Conservation (phyloP, 2,113 vertebrate genomes). For the Prochilodus magdalenae region DNA sequence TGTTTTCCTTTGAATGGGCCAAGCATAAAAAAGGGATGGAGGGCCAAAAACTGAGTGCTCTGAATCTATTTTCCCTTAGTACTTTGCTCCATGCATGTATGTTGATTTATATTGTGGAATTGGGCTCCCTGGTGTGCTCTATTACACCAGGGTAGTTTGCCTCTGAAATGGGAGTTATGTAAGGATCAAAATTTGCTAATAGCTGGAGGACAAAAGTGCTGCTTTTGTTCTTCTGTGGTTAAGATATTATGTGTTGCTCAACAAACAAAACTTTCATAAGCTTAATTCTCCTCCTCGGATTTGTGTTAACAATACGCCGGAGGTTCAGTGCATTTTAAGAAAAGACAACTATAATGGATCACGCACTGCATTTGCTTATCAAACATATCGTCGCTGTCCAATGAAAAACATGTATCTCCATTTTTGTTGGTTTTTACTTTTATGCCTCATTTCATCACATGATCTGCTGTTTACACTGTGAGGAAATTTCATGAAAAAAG, state of each 20-base stretch:
- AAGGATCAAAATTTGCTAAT: slow-evolving; percentile 37
- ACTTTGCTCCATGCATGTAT: neutral
- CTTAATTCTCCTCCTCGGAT: neutral
- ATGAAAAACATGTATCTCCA: too few relatives aligned
- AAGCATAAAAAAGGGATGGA: neutral
- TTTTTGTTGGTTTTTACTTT: too few relatives aligned
- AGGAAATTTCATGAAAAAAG: too few relatives aligned
- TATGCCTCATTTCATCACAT: too few relatives aligned
- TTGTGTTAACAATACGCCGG: neutral
- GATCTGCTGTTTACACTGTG: too few relatives aligned
- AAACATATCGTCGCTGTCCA: too few relatives aligned
- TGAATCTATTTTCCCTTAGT: neutral
- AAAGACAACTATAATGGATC: neutral
- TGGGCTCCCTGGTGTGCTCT: slow-evolving; percentile 16
- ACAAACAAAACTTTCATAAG: slow-evolving; percentile 2
- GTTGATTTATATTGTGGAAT: neutral
- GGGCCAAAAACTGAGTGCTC: neutral
- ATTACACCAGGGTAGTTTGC: neutral
- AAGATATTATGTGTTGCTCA: neutral
- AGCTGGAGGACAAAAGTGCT: slow-evolving; percentile 2
- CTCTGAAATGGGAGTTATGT: slow-evolving; percentile 40
- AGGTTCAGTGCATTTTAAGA: neutral
- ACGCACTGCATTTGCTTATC: neutral
- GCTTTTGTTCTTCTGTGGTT: neutral
- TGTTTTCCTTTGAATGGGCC: neutral